Base-by-base conservation (phyloP, 2,797 vertebrate genomes). In the Amazona finschi region DNA sequence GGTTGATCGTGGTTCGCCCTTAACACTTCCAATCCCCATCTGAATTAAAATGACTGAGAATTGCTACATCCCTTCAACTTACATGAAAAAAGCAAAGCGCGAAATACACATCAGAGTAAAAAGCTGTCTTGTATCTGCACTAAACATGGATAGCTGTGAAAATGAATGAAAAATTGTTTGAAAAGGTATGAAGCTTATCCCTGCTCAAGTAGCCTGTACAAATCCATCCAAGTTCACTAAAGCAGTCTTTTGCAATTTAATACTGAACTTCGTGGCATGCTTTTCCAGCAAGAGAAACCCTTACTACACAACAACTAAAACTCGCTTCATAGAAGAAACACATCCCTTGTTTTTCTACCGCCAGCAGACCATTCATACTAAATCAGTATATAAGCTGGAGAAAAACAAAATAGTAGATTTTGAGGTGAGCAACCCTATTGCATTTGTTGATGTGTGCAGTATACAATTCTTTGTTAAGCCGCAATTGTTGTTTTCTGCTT, bases 401-500 rank as follows among this genome's bases (percentile, higher is more conserved):
- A 89, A 58, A 85, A 85, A 90, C 44, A 84, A 71, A 86, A 57
- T n/a, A 38, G 47, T 49, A 79, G 76, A 41, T 72, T 88, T 90
- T 90, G 77, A 77, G 83, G 85, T 73, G 57, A 62, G 64, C 16
- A n/a, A 46, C 52, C 19, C 76, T 36, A 24, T 21, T 31, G 64
- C 52, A 71, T 90, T 89, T 3, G 7, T 61, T 4, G 15, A 13
- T 11, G 31, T 27, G 24, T n/a, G 52, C 33, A 79, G 79, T 44
- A 82, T 39, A 73, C 62, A 38, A 9, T 21, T 82, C 84, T 94
- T 90, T 91, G 91, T 95, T 94, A 83, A 74, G 71, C 33, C 1
- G 2, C 73, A 58, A 69, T 30, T 8, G 47, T 33, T 93, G 72
- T 90, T 93, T 85, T 94, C 71, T 95, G 93, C 89, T 97, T 96